phyloP scores from a whole-genome alignment of 1,140 invertebrate genomes.

The Coptotermes formosanus region DNA sequence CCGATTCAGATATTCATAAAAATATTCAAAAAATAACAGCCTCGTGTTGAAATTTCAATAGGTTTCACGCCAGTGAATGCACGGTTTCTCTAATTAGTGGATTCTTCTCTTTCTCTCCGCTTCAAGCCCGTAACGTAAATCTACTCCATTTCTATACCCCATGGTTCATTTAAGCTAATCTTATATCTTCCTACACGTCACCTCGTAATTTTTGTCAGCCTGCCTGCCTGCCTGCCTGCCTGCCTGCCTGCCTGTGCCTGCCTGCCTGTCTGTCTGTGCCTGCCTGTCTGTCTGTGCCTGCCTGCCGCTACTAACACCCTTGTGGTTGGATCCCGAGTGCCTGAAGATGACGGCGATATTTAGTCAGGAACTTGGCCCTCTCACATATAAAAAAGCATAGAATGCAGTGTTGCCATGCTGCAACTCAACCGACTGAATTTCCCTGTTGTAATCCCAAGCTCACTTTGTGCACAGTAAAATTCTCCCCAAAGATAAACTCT shows the following conservation, averaged over 20 bases:
- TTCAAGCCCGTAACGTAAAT: no score
- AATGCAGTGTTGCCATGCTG: background rate
- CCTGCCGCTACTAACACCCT: background rate
- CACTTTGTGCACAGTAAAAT: background rate
- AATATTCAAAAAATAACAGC: no score
- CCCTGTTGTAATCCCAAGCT: background rate
- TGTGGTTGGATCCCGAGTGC: background rate
- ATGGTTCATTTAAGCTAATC: background rate
- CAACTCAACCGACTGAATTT: background rate
- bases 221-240: background rate
- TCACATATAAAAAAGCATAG: background rate
- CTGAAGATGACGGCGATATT: background rate
- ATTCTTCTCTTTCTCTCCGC: no score
- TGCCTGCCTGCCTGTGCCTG: background rate
- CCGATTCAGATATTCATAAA: no score
- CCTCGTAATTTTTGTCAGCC: slow-evolving; percentile 7
- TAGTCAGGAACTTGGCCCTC: background rate
- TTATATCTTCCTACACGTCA: background rate
- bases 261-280: no score
- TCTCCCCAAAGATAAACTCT: no score
- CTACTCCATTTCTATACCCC: background rate
- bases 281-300: no score
- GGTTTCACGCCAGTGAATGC: no score
- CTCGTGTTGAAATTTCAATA: no score
- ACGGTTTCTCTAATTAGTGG: no score